A percentile compares a stretch with the other conserved stretches of the same genome.
Conservation (phyloP, 2,113 vertebrate genomes). For the Podarcis raffonei region DNA sequence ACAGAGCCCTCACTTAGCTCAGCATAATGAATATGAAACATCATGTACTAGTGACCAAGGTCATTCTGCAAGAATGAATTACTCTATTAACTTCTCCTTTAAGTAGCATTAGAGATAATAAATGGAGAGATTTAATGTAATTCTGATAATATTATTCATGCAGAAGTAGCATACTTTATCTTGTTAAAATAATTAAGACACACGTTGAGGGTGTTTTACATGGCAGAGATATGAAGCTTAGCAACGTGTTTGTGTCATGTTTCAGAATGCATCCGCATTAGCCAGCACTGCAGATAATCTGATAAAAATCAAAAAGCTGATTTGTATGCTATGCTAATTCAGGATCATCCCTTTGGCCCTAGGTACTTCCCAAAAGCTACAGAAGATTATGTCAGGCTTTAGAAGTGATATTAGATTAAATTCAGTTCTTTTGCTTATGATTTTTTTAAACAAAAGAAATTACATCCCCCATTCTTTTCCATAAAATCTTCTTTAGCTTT, state of each 20-base stretch:
- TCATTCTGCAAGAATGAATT: slow-evolving; percentile 91
- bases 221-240: slow-evolving; percentile 67
- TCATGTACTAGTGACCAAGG: slow-evolving; percentile 92
- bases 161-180: slow-evolving; percentile 74
- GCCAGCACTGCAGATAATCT: slow-evolving; percentile 87
- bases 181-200: slow-evolving; percentile 78
- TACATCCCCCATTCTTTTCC: slow-evolving; percentile 81
- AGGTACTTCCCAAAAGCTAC: slow-evolving; percentile 73
- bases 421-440: slow-evolving; percentile 87
- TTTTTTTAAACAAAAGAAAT: slow-evolving; percentile 82
- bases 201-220: slow-evolving; percentile 63
- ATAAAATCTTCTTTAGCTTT: slow-evolving; percentile 77
- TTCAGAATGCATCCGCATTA: slow-evolving; percentile 72
- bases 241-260: slow-evolving; percentile 60
- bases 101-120: slow-evolving; percentile 92
- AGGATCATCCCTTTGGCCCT: slow-evolving; percentile 82
- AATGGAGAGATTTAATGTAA: slow-evolving; percentile 82
- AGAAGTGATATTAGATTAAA: slow-evolving; percentile 89
- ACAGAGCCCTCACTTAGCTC: slow-evolving; percentile 86
- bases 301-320: slow-evolving; percentile 83
- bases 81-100: slow-evolving; percentile 95
- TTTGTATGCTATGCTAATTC: slow-evolving; percentile 86
- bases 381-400: slow-evolving; percentile 79
- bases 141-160: slow-evolving; percentile 81
- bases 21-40: slow-evolving; percentile 94